These are phyloP conservation scores for Perccottus glenii DNA, from an alignment of 2,113 vertebrate genomes.

Conservation along the genomic window DNA sequence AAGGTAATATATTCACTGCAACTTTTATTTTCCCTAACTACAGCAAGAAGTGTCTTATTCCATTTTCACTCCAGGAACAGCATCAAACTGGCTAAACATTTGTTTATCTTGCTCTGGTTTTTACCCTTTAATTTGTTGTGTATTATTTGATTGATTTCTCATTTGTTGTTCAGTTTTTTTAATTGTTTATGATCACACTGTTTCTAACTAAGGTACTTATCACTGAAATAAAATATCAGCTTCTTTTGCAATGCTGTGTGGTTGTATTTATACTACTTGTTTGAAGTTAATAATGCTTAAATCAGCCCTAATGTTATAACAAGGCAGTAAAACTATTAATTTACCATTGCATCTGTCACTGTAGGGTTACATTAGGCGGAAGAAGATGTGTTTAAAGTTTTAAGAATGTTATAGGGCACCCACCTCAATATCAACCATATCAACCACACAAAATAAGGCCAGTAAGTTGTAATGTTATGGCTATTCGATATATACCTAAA, in stretches of 20 bases:
- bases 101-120: conserved; percentile 15
- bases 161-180: background rate
- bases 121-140: conserved; percentile 28
- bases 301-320: background rate
- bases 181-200: background rate
- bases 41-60: conserved; percentile 52
- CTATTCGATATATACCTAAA: too few relatives aligned
- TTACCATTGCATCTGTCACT: too few relatives aligned
- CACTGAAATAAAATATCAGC: conserved; percentile 58
- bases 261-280: too few relatives aligned
- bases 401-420: too few relatives aligned
- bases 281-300: background rate
- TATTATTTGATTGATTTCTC: conserved; percentile 9
- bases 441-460: too few relatives aligned
- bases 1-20: too few relatives aligned
- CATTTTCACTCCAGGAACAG: background rate
- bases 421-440: too few relatives aligned
- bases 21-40: conserved; percentile 29
- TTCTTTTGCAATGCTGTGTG: conserved; percentile 53
- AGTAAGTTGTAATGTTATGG: too few relatives aligned
- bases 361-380: too few relatives aligned
- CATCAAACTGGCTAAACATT: too few relatives aligned
- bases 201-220: conserved; percentile 53
- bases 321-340: too few relatives aligned
- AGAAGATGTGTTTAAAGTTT: too few relatives aligned